Conservation (phyloP, 2,113 vertebrate species). For the Chloropsis cyanopogon region DNA sequence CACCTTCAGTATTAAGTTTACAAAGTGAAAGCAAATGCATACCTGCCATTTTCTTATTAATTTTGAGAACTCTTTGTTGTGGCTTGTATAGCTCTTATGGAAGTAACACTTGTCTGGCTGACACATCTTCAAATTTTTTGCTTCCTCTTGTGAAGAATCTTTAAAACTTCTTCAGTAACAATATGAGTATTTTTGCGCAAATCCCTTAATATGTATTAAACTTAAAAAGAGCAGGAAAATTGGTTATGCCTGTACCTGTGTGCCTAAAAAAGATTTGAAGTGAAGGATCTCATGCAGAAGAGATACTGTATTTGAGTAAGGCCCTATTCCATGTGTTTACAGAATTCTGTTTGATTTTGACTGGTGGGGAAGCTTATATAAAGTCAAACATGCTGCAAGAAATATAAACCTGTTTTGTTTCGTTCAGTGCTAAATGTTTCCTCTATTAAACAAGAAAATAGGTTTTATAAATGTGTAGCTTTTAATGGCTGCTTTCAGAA, state of each 20-base stretch:
- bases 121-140: background rate
- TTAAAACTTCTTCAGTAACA: background rate
- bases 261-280: background rate
- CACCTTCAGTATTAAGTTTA: background rate
- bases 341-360: background rate
- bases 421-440: background rate
- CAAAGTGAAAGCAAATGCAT: constrained; percentile 20
- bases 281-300: background rate
- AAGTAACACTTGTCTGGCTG: background rate
- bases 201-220: background rate
- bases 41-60: background rate
- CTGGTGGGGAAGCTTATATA: background rate
- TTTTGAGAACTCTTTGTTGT: background rate
- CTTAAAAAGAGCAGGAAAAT: background rate
- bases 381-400: background rate
- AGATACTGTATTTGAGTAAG: background rate
- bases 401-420: background rate
- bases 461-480: background rate
- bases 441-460: background rate
- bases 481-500: background rate
- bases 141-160: background rate
- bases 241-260: background rate
- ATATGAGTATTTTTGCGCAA: background rate
- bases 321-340: background rate
- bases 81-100: background rate